These are phyloP conservation scores for Pterocles orientalis DNA, from an alignment of 2,113 vertebrate genomes.

Conservation along the genomic window DNA sequence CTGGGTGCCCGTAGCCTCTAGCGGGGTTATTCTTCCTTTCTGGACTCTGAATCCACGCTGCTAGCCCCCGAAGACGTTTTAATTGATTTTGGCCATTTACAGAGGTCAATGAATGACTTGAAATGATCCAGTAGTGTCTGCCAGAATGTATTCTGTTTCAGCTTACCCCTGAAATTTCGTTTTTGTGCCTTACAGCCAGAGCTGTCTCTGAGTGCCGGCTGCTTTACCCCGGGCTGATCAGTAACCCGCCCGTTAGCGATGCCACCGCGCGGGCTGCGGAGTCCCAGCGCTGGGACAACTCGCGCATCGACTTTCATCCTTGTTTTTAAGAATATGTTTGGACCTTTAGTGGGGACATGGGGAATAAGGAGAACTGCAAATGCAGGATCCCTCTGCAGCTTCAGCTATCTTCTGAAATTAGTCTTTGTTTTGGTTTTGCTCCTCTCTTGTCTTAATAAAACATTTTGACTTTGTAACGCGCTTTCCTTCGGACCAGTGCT, in stretches of 20 bases:
- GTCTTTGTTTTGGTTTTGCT: background rate
- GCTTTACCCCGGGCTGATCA: background rate
- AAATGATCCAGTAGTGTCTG: background rate
- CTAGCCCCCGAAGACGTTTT: background rate
- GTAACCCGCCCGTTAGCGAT: background rate
- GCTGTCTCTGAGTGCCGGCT: background rate
- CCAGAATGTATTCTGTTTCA: background rate
- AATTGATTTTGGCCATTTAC: background rate
- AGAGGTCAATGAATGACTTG: rapidly evolving
- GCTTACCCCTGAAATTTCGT: background rate
- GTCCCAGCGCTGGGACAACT: too few species aligned
- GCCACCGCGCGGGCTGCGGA: too few species aligned
- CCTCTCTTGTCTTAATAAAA: background rate
- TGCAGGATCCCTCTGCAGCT: background rate
- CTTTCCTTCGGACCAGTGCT: background rate
- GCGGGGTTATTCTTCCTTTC: background rate
- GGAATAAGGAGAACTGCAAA: background rate
- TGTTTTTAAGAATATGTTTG: background rate
- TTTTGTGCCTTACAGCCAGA: background rate
- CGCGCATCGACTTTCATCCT: background rate
- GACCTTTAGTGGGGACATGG: background rate
- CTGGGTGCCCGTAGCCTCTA: background rate
- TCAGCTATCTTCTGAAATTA: background rate
- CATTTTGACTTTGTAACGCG: background rate
- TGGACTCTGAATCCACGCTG: background rate